These are phyloP conservation scores for Pammene fasciana DNA, from an alignment of 2,888 invertebrate genomes.

Conservation along the genomic window DNA sequence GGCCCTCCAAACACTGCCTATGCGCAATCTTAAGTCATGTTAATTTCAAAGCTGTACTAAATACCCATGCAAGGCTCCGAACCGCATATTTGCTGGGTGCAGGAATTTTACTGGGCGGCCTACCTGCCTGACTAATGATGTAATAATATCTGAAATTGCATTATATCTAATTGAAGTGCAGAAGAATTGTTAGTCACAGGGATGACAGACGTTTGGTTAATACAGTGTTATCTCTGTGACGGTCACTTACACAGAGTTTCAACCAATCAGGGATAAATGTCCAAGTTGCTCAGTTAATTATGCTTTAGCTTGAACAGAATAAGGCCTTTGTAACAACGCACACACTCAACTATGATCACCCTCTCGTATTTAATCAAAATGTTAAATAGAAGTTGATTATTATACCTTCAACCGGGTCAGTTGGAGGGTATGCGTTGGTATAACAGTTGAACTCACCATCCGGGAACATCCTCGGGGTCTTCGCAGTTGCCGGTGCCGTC, in stretches of 20 bases:
- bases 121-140: conserved; percentile 25
- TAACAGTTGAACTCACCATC: conserved; percentile 88
- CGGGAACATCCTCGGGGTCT: conserved; percentile 97
- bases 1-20: conserved; percentile 55
- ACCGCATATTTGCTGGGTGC: conserved; percentile 59
- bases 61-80: conserved; percentile 63
- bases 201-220: conserved; percentile 66
- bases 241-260: conserved; percentile 61
- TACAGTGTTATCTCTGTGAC: conserved; percentile 61
- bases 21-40: conserved; percentile 62
- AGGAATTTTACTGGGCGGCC: conserved; percentile 48
- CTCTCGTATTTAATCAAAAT: background rate
- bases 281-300: conserved; percentile 64
- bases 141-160: conserved; percentile 22
- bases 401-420: conserved; percentile 6
- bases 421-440: conserved; percentile 31
- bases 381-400: conserved; percentile 10
- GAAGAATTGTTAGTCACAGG: conserved; percentile 80
- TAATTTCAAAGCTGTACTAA: conserved; percentile 65
- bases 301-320: conserved; percentile 65
- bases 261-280: conserved; percentile 62
- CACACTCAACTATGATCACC: conserved; percentile 15
- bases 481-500: conserved; percentile 97
- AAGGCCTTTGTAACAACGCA: conserved; percentile 4
- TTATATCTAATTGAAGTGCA: conserved; percentile 57